A percentile compares a stretch with the other conserved stretches of the same genome.
Evolutionary conservation across 2,888 invertebrate species (phyloP).

Genomic region (Phyto melanocephala): DNA sequence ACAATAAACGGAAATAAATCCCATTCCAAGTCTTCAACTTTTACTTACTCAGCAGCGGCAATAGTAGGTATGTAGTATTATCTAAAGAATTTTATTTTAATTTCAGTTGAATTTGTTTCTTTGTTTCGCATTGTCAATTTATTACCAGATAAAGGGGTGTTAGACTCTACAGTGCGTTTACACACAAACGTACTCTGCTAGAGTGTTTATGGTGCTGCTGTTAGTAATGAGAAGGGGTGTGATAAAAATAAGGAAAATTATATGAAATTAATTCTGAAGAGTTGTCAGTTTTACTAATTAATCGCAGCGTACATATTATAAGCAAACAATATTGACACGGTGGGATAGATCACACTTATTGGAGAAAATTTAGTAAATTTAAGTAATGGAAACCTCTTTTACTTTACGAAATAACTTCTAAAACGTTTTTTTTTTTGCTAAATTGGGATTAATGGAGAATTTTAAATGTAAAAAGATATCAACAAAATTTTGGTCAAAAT

Average conservation of each 20-base stretch:
- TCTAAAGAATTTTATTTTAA: constrained; percentile 43
- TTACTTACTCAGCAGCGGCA: constrained; percentile 14
- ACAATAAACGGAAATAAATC: constrained; percentile 53
- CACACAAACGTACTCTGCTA: constrained; percentile 2
- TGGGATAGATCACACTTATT: neutral
- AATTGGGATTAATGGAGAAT: too few species aligned
- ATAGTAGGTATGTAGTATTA: neutral
- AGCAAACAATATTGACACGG: constrained; percentile 9
- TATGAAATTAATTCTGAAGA: constrained; percentile 63
- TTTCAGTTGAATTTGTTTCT: constrained; percentile 10
- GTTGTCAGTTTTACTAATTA: constrained; percentile 64
- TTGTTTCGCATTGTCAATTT: constrained; percentile 44
- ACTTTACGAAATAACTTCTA: too few species aligned
- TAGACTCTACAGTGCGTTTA: neutral
- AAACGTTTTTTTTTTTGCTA: too few species aligned
- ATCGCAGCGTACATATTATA: constrained; percentile 48
- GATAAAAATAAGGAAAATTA: constrained; percentile 45
- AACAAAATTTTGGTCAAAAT: too few species aligned
- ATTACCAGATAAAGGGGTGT: constrained; percentile 18
- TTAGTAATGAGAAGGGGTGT: neutral
- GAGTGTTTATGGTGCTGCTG: neutral
- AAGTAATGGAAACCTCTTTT: too few species aligned
- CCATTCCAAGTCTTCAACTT: constrained; percentile 40
- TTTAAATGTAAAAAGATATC: too few species aligned
- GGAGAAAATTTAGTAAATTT: too few species aligned